Evolutionary conservation across 2,113 vertebrate genomes (phyloP), one percentile per base, ranked within the genome.

Genomic region (Passer domesticus): DNA sequence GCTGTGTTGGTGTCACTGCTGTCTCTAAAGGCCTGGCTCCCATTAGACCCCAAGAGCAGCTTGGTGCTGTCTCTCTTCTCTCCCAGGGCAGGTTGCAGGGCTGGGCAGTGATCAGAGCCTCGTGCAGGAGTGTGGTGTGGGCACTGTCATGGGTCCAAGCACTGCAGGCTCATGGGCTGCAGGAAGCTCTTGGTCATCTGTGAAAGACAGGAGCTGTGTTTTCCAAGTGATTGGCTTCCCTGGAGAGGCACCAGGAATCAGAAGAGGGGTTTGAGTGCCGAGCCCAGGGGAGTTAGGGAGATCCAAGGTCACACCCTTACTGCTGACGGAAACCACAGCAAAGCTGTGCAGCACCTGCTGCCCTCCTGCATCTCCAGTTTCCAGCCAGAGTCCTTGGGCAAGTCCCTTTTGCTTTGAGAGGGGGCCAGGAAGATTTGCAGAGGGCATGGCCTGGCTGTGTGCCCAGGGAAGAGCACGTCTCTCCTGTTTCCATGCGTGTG

Each of bases 71-170:
- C 21, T 63, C 33, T 47, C 55, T 28, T 33, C 30, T 37, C 43
- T 64, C 17, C n/a, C 9, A 6, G 5, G n/a, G 43, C n/a, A 39
- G 20, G 30, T 67, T 37, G 52, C 27, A 7, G 43, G 19, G 52
- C 37, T 30, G 66, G 30, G 37, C 67, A 60, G 60, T 4, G 41
- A 50, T 67, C 46, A 52, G 37, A 83, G 83, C 59, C 33, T 47
- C 0, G 0, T 28, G 46, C 41, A 30, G 33, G 49, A 60, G 33
- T 4, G 1, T 21, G 52, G n/a, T 16, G 13, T 35, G 33, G 30
- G 25, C 60, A 25, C 6, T 12, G 37, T 43, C 2, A 1, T 22
- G 41, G 33, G 17, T 43, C 41, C 33, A 49, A 56, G 89, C 59
- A 27, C 67, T 9, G 46, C 78, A 31, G 56, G 5, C 23, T 46